Evolutionary conservation across 2,888 invertebrate genomes (phyloP), one percentile per base, ranked within the genome.

Genomic region (Noctuana brunneofusca): DNA sequence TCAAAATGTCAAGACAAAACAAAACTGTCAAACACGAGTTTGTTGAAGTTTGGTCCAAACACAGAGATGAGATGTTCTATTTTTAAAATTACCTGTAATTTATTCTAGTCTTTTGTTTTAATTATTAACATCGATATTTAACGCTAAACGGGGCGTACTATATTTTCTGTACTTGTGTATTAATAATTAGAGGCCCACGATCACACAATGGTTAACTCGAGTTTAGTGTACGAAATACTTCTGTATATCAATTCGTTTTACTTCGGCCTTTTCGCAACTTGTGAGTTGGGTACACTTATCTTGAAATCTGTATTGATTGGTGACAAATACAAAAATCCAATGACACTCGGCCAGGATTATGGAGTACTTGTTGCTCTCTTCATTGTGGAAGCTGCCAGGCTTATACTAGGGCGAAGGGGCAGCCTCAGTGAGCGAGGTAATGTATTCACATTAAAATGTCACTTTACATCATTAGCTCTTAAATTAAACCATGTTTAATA

Each of bases 171-270:
- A 4, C 3, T n/a, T n/a, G n/a, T 6, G 16, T 6, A 16, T 43
- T 46, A 46, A 22, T 48, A 57, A 58, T 27, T 43, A 38, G n/a
- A 27, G 27, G 9, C 6, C 1, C 16, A 43, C 20, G 12, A 0
- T 11, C n/a, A 27, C 8, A 60, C 64, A 66, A 93, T 94, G 93
- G 93, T 95, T 78, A 96, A 96, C 79, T 94, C 96, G 63, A 96
- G 96, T 74, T 92, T 97, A 81, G 95, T 95, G 18, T 96, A 96
- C 75, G 96, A 97, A 92, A 96, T 97, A 80, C 92, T 96, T 57
- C 92, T 97, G 75, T 97, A 96, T 84, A 93, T 97, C 71, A 96
- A 97, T 90, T 96, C 96, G 24, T 96, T 96, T 92, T 97, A 97
- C 87, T 96, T 96, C 79, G 96, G 96, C 76, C 94, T 96, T 89